phyloP scores from a whole-genome alignment of 2,888 invertebrate genomes.

The Heliconius sara region DNA sequence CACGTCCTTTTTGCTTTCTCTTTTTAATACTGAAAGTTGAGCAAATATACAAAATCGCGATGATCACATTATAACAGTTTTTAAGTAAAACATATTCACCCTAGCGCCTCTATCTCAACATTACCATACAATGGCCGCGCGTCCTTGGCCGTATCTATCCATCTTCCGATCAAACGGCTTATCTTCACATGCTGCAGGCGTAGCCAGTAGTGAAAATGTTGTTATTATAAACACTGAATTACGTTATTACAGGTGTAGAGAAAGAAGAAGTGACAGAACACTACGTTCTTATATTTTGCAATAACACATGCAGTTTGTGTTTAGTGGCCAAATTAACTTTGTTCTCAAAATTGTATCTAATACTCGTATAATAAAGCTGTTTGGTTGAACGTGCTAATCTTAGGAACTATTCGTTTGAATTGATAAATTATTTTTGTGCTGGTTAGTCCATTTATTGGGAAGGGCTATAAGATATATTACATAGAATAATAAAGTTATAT shows the following conservation, averaged over 20 bases:
- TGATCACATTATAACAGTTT: neutral
- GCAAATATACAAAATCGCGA: neutral
- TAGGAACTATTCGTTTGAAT: too few species aligned
- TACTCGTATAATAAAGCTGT: too few species aligned
- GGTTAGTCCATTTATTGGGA: too few species aligned
- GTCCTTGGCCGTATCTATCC: constrained; percentile 60
- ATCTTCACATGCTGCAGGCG: constrained; percentile 43
- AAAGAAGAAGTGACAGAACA: neutral
- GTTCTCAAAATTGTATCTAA: too few species aligned
- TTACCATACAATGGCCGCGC: constrained; percentile 62
- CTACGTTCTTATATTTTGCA: neutral
- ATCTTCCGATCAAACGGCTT: constrained; percentile 61
- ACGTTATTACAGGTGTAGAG: neutral
- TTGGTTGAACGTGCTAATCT: too few species aligned
- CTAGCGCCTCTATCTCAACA: constrained; percentile 53
- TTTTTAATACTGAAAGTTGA: too few species aligned
- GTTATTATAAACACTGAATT: neutral
- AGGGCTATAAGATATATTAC: too few species aligned
- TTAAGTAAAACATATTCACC: constrained; percentile 50
- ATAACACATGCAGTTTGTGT: neutral
- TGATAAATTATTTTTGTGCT: too few species aligned
- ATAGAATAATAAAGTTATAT: too few species aligned
- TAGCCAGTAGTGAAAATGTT: constrained; percentile 43
- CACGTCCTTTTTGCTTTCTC: too few species aligned
- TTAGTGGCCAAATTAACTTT: too few species aligned